phyloP scores from a whole-genome alignment of 1,140 invertebrate genomes.

The Idris sp. region DNA sequence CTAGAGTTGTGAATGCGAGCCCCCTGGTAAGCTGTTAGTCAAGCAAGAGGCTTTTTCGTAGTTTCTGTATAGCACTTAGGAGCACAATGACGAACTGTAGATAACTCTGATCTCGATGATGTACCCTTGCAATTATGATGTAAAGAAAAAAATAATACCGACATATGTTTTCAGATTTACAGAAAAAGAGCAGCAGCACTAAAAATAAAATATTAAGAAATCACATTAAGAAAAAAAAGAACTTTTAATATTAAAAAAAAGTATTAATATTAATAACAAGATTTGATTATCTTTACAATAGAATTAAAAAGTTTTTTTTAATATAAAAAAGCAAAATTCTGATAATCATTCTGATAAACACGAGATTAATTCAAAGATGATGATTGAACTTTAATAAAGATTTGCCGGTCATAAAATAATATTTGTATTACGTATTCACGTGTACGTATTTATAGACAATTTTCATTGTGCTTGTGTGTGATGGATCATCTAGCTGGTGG shows the following conservation, averaged over 20 bases:
- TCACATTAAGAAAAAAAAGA: no score
- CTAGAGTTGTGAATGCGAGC: conserved; percentile 40
- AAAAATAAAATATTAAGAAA: no score
- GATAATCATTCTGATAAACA: no score
- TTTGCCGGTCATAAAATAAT: conserved; percentile 14
- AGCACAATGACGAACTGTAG: conserved; percentile 66
- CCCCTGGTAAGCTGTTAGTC: conserved; percentile 66
- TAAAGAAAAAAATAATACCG: conserved; percentile 13
- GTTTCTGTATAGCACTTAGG: conserved; percentile 68
- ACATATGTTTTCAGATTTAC: conserved; percentile 15
- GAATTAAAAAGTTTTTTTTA: no score
- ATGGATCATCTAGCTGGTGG: conserved; percentile 60
- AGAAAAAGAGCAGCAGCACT: not conserved
- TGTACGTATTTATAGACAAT: conserved; percentile 32
- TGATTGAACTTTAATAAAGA: conserved; percentile 9
- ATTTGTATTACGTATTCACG: conserved; percentile 28
- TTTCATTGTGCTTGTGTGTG: conserved; percentile 30
- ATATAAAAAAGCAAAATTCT: no score
- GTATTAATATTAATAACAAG: no score
- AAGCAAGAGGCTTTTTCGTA: conserved; percentile 55
- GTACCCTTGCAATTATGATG: conserved; percentile 43
- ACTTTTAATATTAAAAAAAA: no score
- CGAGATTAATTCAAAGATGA: no score
- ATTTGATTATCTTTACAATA: no score
- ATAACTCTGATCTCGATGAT: conserved; percentile 63